Evolutionary conservation across 2,888 invertebrate species (phyloP).

Genomic region (Leucophenga maculata): DNA sequence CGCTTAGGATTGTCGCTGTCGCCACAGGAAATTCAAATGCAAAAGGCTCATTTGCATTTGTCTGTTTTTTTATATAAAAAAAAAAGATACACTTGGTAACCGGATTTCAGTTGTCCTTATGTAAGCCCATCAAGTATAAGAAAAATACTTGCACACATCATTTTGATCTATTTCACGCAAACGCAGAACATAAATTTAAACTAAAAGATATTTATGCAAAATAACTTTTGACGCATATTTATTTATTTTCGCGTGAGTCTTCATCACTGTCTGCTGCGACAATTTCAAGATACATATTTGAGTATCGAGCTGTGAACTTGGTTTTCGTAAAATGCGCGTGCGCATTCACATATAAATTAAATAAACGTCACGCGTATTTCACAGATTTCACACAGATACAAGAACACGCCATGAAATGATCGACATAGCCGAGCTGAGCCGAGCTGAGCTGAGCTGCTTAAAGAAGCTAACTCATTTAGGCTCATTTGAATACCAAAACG

Average conservation of each 20-base stretch:
- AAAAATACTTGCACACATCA: conserved; percentile 35
- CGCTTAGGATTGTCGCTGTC: neutral
- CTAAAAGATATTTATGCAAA: conserved; percentile 43
- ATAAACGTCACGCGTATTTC: conserved; percentile 57
- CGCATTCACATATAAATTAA: conserved; percentile 65
- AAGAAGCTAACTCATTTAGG: conserved; percentile 46
- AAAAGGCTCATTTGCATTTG: conserved; percentile 12
- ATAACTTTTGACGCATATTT: conserved; percentile 45
- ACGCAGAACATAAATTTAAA: conserved; percentile 51
- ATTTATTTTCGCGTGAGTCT: conserved; percentile 14
- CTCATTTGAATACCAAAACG: conserved; percentile 54
- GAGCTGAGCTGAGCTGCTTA: neutral
- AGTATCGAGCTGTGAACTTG: neutral
- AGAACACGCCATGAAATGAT: neutral
- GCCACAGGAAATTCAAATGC: neutral
- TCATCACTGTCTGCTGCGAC: too few species aligned
- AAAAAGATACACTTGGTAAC: conserved; percentile 21
- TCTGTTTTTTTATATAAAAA: neutral
- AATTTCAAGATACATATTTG: too few species aligned
- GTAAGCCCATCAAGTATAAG: conserved; percentile 31
- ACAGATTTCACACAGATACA: conserved; percentile 43
- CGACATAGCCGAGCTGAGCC: neutral
- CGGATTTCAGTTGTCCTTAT: conserved; percentile 28
- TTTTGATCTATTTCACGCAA: conserved; percentile 60
- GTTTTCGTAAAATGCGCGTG: conserved; percentile 46